A percentile compares a stretch with the other conserved stretches of the same genome.
These are phyloP conservation scores for Ceraclea dissimilis DNA, from an alignment of 2,888 invertebrate genomes.

Conservation along the genomic window DNA sequence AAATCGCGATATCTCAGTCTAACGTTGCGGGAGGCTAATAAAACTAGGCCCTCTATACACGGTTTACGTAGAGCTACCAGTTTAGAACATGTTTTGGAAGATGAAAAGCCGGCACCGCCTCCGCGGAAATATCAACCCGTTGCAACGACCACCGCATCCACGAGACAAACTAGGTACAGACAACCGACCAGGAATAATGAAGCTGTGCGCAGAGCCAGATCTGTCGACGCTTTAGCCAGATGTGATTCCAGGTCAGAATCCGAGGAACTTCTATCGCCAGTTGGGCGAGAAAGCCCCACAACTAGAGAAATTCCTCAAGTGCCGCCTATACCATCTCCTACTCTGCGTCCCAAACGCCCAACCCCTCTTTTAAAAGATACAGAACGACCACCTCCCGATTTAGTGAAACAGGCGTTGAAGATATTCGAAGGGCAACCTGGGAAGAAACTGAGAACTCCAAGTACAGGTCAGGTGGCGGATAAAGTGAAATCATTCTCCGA, in stretches of 20 bases:
- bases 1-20: constrained; percentile 81
- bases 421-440: constrained; percentile 70
- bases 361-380: constrained; percentile 61
- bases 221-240: constrained; percentile 75
- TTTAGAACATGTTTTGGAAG: constrained; percentile 76
- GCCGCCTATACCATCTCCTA: constrained; percentile 29
- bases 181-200: constrained; percentile 43
- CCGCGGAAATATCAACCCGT: constrained; percentile 28
- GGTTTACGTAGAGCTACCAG: constrained; percentile 72
- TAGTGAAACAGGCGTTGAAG: constrained; percentile 77
- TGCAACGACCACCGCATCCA: constrained; percentile 28
- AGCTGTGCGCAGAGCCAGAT: constrained; percentile 75
- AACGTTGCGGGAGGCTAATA: constrained; percentile 65
- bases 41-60: constrained; percentile 59
- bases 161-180: constrained; percentile 36
- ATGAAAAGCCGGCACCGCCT: constrained; percentile 30
- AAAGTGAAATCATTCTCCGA: constrained; percentile 21
- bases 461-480: constrained; percentile 40
- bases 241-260: constrained; percentile 46
- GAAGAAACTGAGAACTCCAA: constrained; percentile 44
- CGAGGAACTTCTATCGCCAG: constrained; percentile 58
- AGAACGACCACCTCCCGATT: constrained; percentile 81
- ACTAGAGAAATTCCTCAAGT: constrained; percentile 30
- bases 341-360: constrained; percentile 47
- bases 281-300: constrained; percentile 38